Evolutionary conservation across 2,888 invertebrate genomes (phyloP), one percentile per base, ranked within the genome.

Genomic region (Leuctra nigra): DNA sequence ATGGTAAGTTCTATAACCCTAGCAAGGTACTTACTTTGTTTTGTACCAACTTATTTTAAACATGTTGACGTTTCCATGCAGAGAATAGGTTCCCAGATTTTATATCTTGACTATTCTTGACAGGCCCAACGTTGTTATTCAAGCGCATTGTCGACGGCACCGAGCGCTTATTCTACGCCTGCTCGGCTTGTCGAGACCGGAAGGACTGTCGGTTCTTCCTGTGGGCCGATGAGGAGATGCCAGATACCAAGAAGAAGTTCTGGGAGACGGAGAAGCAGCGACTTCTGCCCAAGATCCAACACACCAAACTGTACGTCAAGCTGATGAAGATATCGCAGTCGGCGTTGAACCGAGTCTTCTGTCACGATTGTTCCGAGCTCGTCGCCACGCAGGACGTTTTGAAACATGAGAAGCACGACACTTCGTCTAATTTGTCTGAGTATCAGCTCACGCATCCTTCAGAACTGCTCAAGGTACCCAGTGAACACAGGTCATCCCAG

Each of bases 161-260:
- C 62, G 73, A 77, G 54, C 75, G 77, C 36, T 75, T 76, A 62
- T 93, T 84, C 72, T 94, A 78, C 71, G 85, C 87, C 0, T 95
- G 94, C 70, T 84, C 94, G 0, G 87, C 91, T 1, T 89, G 87
- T 69, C 80, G 94, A 56, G 85, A 89, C 66, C 78, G 84, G 60
- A 87, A 87, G 66, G 77, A 83, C 9, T 94, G 94, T 67, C 74
- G 77, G 2, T 86, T 90, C 68, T 85, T 82, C 64, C 76, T 85
- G 23, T 73, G 72, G 67, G 73, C 75, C 57, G 74, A 79, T 62
- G 76, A 77, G 56, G 76, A 79, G 64, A 70, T 71, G 1, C 66
- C 68, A 13, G 67, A 71, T 54, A 59, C 64, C 4, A 72, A 73
- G 58, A 64, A 68, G 54, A 62, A 75, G 44, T 48, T 55, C 4